phyloP scores from a whole-genome alignment of 1,140 invertebrate genomes.

The Brachionus paranguensis region DNA sequence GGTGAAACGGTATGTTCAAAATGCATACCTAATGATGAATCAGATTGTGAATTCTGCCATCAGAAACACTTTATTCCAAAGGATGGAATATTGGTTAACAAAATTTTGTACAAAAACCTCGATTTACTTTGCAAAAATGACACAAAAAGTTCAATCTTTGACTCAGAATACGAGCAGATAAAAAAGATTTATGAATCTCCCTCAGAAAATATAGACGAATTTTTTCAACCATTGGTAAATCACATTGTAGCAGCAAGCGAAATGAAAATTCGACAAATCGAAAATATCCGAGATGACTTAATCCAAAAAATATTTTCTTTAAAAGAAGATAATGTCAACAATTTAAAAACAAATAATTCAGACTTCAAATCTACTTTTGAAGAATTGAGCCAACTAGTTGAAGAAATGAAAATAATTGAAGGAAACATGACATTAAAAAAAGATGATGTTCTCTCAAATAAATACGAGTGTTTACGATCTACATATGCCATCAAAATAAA shows the following conservation, averaged over 20 bases:
- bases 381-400: not conserved
- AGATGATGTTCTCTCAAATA: not conserved
- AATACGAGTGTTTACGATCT: not conserved
- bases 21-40: not conserved
- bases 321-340: not conserved
- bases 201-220: not conserved
- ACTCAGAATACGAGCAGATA: not conserved
- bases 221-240: not conserved
- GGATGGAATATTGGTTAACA: not conserved
- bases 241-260: not conserved
- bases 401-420: not conserved
- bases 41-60: not conserved
- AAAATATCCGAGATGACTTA: not conserved
- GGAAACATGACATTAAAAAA: not conserved
- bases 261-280: not conserved
- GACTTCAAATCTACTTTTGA: not conserved
- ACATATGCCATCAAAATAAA: not conserved
- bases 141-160: not conserved
- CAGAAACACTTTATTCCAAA: not conserved
- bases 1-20: not conserved
- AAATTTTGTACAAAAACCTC: not conserved
- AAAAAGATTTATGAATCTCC: not conserved
- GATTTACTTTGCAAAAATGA: not conserved
- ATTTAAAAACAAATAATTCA: not conserved
- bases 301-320: not conserved